A percentile compares a stretch with the other conserved stretches of the same genome.
These are phyloP conservation scores for Drosophila persimilis DNA, from an alignment of 1,140 invertebrate genomes.

Conservation along the genomic window DNA sequence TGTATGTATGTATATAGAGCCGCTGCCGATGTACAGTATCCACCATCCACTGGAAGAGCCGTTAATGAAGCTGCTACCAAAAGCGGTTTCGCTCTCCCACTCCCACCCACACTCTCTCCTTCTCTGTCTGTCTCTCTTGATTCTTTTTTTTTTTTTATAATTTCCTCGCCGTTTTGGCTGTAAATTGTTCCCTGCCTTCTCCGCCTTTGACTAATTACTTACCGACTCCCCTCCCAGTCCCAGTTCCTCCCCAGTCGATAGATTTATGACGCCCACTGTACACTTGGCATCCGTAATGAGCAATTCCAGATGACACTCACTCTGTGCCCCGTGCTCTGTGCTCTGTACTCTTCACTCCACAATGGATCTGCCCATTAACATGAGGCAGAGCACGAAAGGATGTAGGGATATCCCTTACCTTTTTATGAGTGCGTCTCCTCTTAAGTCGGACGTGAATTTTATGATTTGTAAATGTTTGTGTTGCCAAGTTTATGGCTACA, in stretches of 20 bases:
- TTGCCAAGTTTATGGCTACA: constrained; percentile 70
- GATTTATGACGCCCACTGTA: constrained; percentile 36
- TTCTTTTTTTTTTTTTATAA: constrained; percentile 15
- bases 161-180: constrained; percentile 27
- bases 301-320: constrained; percentile 26
- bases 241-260: constrained; percentile 10
- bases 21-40: background rate
- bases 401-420: background rate
- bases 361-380: background rate
- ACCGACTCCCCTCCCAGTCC: background rate
- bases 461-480: constrained; percentile 77
- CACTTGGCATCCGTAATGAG: constrained; percentile 44
- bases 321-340: background rate
- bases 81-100: constrained; percentile 25
- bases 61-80: constrained; percentile 39
- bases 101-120: too few species aligned
- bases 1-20: too few species aligned
- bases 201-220: constrained; percentile 30
- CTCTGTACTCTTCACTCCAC: background rate
- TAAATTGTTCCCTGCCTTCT: constrained; percentile 12
- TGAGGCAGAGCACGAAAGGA: too few species aligned
- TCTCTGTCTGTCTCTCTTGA: too few species aligned
- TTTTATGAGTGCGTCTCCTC: constrained; percentile 14
- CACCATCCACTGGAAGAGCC: background rate
- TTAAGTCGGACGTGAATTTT: constrained; percentile 47